Evolutionary conservation across 2,113 vertebrate species (phyloP), one percentile per base, ranked within the genome.

Genomic region (Stegastes partitus): DNA sequence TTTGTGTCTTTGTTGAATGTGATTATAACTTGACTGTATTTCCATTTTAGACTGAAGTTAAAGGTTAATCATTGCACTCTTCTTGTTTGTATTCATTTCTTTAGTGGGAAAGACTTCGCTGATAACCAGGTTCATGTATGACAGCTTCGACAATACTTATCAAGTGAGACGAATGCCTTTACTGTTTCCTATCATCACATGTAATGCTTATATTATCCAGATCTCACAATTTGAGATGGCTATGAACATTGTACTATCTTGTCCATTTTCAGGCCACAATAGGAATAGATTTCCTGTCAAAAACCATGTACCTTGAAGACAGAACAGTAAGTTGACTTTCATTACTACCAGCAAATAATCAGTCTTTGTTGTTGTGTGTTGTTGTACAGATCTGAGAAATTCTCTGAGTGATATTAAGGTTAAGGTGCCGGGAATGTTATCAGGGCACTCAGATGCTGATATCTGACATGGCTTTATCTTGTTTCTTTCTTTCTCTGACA

Each of bases 271-370:
- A 99, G 98, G 98, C 98, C 89, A 99, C 98, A 75, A 99, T 99
- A 95, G 98, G 98, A 95, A 99, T 99, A 61, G 98, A 99, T 91
- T 99, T 99, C 95, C 95, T 99, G 92, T 99, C 98, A 21, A 99
- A 99, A 97, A 99, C 98, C 54, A 99, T 99, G 98, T 99, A 99
- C 84, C 95, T 99, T 91, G 98, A 99, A 91, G 98, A 99, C 95
- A 95, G 98, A 97, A 99, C 98, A 95, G 98, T 99, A 95, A 97
- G 97, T 71, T 64, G 50, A 18, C 50, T 45, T 67, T 72, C 47
- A 53, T 68, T 0, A 34, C 22, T 44, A 2, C 3, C 23, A n/a
- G 3, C 45, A 11, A 19, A 42, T 39, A 10, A 0, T 1, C 53
- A 3, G 4, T 11, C 11, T 49, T 57, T 69, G 26, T 54, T 6